Evolutionary conservation across 2,888 invertebrate genomes (phyloP).

Genomic region (Troides aeacus): DNA sequence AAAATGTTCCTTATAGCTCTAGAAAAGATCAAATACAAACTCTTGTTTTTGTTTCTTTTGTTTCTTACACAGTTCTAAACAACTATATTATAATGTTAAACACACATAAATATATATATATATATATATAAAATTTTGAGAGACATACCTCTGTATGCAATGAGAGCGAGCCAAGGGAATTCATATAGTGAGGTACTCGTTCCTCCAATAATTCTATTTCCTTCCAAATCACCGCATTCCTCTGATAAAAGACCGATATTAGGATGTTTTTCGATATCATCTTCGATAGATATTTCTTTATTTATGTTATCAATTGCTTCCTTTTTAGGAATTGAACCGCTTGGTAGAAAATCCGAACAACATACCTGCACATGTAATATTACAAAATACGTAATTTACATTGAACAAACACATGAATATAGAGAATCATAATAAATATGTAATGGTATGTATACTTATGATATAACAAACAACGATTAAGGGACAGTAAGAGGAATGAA

Average conservation of each 20-base stretch:
- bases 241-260: constrained; percentile 35
- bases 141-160: constrained; percentile 39
- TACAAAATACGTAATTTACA: background rate
- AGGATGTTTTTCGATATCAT: constrained; percentile 43
- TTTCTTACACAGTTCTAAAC: no score
- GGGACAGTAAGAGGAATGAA: background rate
- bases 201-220: constrained; percentile 76
- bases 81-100: background rate
- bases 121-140: no score
- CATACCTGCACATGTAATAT: constrained; percentile 25
- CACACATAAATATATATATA: no score
- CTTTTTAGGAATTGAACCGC: background rate
- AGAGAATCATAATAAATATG: background rate
- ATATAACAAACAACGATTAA: background rate
- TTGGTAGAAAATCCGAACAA: constrained; percentile 25
- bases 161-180: constrained; percentile 83
- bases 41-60: no score
- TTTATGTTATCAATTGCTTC: constrained; percentile 6
- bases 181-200: constrained; percentile 74
- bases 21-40: no score
- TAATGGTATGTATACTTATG: background rate
- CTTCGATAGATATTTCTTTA: constrained; percentile 28
- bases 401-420: background rate
- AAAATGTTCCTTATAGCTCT: no score
- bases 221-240: constrained; percentile 69